Conservation (phyloP, 23 tunicate genomes). For the Halocynthia roretzi region DNA sequence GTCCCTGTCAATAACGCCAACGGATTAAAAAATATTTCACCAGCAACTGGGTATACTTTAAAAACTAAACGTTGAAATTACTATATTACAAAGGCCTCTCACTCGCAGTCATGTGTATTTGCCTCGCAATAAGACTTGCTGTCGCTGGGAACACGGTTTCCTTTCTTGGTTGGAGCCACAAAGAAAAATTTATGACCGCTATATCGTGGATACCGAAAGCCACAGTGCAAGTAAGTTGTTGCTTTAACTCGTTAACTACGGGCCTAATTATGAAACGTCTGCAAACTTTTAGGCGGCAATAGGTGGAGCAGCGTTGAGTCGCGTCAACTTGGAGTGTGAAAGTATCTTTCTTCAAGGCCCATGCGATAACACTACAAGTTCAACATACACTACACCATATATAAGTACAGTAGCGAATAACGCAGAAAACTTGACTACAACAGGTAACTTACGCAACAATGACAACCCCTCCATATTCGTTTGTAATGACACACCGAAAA, state of each 20-base stretch:
- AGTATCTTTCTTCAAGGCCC: not conserved
- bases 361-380: not conserved
- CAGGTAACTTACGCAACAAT: no score
- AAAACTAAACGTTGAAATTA: not conserved
- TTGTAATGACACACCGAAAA: no score
- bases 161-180: conserved; percentile 62
- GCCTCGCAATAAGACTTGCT: conserved; percentile 43
- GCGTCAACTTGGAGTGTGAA: conserved; percentile 20
- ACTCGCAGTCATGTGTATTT: conserved; percentile 38
- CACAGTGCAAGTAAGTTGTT: conserved; percentile 40
- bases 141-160: conserved; percentile 66
- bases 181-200: conserved; percentile 54
- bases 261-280: not conserved
- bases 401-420: no score
- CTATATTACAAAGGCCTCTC: conserved; percentile 24
- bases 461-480: no score
- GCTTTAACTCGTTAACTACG: not conserved
- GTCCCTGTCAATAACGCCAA: no score
- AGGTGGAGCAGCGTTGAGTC: conserved; percentile 38
- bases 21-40: no score
- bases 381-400: no score
- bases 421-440: no score
- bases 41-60: no score
- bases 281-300: conserved; percentile 34
- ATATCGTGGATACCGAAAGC: conserved; percentile 67